A percentile compares a stretch with the other conserved stretches of the same genome.
phyloP scores from a whole-genome alignment of 1,140 invertebrate genomes.

The Cotesia vestalis region DNA sequence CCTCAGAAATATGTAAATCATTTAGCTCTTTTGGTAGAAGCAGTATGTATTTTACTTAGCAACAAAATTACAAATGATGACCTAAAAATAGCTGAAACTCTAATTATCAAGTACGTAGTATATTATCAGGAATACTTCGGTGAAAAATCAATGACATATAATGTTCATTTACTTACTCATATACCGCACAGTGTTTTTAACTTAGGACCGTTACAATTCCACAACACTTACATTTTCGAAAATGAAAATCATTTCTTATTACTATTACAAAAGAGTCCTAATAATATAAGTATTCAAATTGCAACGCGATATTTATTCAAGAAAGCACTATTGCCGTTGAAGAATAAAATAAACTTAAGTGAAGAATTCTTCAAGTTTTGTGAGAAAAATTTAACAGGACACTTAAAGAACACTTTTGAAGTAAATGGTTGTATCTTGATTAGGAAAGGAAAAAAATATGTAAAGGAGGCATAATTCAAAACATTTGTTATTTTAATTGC shows the following conservation, averaged over 20 bases:
- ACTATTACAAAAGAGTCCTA: constrained; percentile 25
- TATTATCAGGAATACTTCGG: constrained; percentile 21
- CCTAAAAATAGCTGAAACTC: neutral
- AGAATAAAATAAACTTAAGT: neutral
- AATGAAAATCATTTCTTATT: constrained; percentile 24
- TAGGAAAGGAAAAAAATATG: constrained; percentile 22
- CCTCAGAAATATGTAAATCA: constrained; percentile 27
- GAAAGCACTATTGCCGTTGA: neutral
- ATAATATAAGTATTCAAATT: constrained; percentile 17
- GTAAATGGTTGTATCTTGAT: constrained; percentile 12
- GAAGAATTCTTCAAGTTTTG: constrained; percentile 3
- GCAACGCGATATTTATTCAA: constrained; percentile 17
- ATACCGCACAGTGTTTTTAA: constrained; percentile 14
- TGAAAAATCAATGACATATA: constrained; percentile 25
- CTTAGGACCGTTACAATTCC: constrained; percentile 17
- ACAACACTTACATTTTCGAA: constrained; percentile 27
- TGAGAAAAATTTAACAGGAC: neutral
- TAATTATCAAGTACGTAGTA: constrained; percentile 15
- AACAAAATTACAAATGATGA: constrained; percentile 12
- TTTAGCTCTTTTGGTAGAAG: constrained; percentile 20
- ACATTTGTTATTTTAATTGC: constrained; percentile 12
- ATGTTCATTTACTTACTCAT: constrained; percentile 27
- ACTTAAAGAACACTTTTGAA: constrained; percentile 2
- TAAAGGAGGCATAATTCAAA: constrained; percentile 16
- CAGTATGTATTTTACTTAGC: constrained; percentile 23